Conservation (phyloP, 2,888 invertebrate species). For the Cryptophagus acutangulus region DNA sequence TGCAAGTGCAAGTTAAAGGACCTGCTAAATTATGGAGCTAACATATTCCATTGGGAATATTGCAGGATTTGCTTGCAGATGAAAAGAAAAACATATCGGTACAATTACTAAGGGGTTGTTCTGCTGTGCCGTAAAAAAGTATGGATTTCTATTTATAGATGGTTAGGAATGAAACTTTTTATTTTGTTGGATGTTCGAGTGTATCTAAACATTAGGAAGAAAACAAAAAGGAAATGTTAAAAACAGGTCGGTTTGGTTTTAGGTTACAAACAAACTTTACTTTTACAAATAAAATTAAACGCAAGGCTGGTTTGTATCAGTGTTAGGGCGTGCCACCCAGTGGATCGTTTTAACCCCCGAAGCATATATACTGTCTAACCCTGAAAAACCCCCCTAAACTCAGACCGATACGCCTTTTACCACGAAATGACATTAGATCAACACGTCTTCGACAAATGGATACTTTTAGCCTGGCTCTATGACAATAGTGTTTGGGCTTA, state of each 20-base stretch:
- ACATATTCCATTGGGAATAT: too few species aligned
- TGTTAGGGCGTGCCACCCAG: conserved; percentile 20
- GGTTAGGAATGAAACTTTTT: not conserved
- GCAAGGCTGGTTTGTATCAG: conserved; percentile 21
- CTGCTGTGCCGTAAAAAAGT: too few species aligned
- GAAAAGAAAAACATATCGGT: too few species aligned
- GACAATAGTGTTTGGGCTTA: too few species aligned
- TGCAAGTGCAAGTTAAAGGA: too few species aligned
- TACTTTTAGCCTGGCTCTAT: too few species aligned
- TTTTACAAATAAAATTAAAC: conserved; percentile 25
- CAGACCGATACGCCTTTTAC: conserved; percentile 18
- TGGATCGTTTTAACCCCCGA: conserved; percentile 8
- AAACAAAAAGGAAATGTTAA: conserved; percentile 1
- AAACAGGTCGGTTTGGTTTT: conserved; percentile 1
- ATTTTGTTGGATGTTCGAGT: not conserved
- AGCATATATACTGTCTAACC: conserved; percentile 10
- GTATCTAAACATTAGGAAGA: too few species aligned
- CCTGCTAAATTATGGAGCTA: too few species aligned
- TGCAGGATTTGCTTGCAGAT: too few species aligned
- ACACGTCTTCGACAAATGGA: conserved; percentile 10
- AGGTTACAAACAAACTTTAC: conserved; percentile 17
- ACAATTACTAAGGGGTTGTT: too few species aligned
- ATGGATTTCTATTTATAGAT: too few species aligned
- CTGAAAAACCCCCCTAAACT: conserved; percentile 15
- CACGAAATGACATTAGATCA: conserved; percentile 21